These are phyloP conservation scores for Pachliopta kotzebuea DNA, from an alignment of 2,888 invertebrate genomes.

Conservation along the genomic window DNA sequence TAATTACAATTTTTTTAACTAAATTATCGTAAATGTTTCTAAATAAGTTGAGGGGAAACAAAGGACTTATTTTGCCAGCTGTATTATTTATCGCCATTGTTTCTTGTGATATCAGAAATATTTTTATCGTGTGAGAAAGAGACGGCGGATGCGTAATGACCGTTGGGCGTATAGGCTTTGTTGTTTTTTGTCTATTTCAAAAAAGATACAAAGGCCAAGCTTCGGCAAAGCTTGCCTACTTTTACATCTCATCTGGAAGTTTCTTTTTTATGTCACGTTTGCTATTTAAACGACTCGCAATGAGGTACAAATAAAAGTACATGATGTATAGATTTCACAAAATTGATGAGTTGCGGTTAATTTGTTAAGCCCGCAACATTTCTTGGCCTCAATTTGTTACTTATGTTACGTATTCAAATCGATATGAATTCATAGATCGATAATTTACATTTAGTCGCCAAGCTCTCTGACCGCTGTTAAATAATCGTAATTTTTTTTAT, in stretches of 20 bases:
- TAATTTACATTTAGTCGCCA: background rate
- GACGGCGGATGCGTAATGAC: constrained; percentile 58
- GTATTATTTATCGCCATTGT: constrained; percentile 66
- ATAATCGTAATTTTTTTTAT: too few species aligned
- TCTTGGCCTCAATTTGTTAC: constrained; percentile 11
- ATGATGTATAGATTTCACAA: background rate
- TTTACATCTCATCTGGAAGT: constrained; percentile 4
- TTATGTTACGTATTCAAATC: constrained; percentile 15
- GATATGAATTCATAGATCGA: background rate
- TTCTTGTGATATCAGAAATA: constrained; percentile 63
- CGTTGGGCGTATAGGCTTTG: constrained; percentile 65
- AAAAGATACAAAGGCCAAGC: constrained; percentile 31
- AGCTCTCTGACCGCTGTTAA: too few species aligned
- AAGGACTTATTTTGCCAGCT: constrained; percentile 45
- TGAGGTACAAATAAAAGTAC: background rate
- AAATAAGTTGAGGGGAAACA: constrained; percentile 13
- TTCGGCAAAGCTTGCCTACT: constrained; percentile 2
- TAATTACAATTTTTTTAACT: background rate
- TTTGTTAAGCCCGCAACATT: constrained; percentile 5
- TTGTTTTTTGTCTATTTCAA: constrained; percentile 44
- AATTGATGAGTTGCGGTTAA: constrained; percentile 4
- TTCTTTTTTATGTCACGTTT: background rate
- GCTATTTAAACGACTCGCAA: background rate
- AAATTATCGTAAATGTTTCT: constrained; percentile 26
- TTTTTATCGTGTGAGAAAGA: constrained; percentile 71